phyloP scores from a whole-genome alignment of 2,888 invertebrate genomes.

The Phragmatobia fuliginosa region DNA sequence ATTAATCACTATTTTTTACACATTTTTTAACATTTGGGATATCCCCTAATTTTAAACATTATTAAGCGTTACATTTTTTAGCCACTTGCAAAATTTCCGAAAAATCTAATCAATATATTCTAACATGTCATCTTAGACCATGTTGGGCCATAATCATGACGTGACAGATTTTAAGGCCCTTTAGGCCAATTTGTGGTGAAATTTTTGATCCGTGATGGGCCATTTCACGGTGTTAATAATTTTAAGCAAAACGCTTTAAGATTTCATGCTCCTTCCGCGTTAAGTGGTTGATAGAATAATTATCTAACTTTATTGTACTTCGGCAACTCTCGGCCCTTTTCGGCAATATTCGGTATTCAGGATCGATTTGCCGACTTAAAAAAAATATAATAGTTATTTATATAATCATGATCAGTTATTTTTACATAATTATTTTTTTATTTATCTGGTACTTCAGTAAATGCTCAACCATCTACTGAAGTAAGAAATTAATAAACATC shows the following conservation, averaged over 20 bases:
- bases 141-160: slow-evolving; percentile 27
- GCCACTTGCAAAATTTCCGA: slow-evolving; percentile 30
- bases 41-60: slow-evolving; percentile 28
- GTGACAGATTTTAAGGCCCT: slow-evolving; percentile 44
- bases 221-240: slow-evolving; percentile 60
- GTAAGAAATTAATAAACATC: no score
- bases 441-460: no score
- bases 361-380: neutral
- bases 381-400: no score
- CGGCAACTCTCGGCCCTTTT: slow-evolving; percentile 28
- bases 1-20: slow-evolving; percentile 33
- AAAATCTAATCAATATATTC: slow-evolving; percentile 44
- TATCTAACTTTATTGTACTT: slow-evolving; percentile 46
- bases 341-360: slow-evolving; percentile 11
- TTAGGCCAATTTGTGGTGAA: slow-evolving; percentile 32
- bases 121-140: slow-evolving; percentile 20
- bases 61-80: slow-evolving; percentile 46
- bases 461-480: no score
- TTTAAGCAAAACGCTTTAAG: slow-evolving; percentile 50
- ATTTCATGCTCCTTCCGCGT: slow-evolving; percentile 59
- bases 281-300: slow-evolving; percentile 56
- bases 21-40: slow-evolving; percentile 33
- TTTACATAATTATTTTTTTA: no score
- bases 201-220: slow-evolving; percentile 53
- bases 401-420: no score